These are phyloP conservation scores for Polypedilum vanderplanki DNA, from an alignment of 1,140 invertebrate genomes.

Conservation along the genomic window DNA sequence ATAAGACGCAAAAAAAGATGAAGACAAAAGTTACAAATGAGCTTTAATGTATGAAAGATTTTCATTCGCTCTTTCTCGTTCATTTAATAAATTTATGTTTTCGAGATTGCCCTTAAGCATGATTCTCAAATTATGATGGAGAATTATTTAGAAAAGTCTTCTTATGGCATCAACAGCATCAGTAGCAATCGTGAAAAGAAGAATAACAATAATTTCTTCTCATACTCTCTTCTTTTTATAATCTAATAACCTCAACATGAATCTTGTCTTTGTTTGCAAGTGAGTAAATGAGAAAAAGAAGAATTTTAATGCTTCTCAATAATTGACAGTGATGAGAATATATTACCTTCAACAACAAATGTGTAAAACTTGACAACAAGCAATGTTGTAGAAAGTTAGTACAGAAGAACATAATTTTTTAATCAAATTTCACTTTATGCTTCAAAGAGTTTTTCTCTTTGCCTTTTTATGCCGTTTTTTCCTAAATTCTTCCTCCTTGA, in stretches of 20 bases:
- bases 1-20: too few relatives aligned
- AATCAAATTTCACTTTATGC: constrained; percentile 13
- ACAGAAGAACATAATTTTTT: not conserved
- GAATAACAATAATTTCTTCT: not conserved
- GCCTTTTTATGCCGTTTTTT: not conserved
- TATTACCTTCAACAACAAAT: not conserved
- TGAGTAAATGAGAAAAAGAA: not conserved
- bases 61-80: not conserved
- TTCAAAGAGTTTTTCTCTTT: not conserved
- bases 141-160: not conserved
- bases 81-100: constrained; percentile 15
- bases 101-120: not conserved
- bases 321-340: not conserved
- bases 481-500: not conserved
- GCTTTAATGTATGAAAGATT: constrained; percentile 14
- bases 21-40: constrained; percentile 11
- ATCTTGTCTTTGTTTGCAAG: not conserved
- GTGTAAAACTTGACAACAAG: not conserved
- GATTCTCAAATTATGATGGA: not conserved
- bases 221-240: not conserved
- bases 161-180: too few relatives aligned
- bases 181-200: too few relatives aligned
- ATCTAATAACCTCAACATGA: constrained; percentile 18
- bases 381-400: not conserved
- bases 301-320: constrained; percentile 7